Evolutionary conservation across 2,113 vertebrate species (phyloP), one percentile per base, ranked within the genome.

Genomic region (Dendrocopos noguchii): DNA sequence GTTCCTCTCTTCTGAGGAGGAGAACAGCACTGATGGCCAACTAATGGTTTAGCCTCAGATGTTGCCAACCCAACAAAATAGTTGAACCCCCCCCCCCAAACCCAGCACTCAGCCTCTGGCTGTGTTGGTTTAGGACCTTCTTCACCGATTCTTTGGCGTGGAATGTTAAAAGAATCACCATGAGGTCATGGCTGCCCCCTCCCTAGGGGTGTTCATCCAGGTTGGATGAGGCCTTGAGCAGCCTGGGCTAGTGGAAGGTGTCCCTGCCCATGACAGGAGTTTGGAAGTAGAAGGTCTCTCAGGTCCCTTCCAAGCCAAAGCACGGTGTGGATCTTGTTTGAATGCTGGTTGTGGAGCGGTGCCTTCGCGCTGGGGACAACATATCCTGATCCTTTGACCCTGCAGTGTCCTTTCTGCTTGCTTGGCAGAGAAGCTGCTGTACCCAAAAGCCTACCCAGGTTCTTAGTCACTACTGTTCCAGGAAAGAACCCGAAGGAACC

Each of bases 381-480:
- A 61, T 12, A 16, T 9, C 3, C 0, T 15, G 42, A 50, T 60
- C 50, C 46, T 22, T 50, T 22, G 63, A 59, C 18, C 55, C 53
- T 75, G 80, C 12, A 21, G 55, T 94, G 82, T 74, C 88, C 68
- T 66, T 59, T 77, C 66, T 27, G 89, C 4, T 65, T 11, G 18
- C 61, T 24, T 18, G 31, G 72, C 84, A 47, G 46, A 46, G 70
- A 61, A 57, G 8, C 74, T 50, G 5, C 12, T 27, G 81, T 28
- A 21, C 57, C 71, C 5, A 6, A 80, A 18, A 71, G 67, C 84
- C 78, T 82, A 87, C 61, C 78, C 57, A 6, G 71, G 82, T 56
- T n/a, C 2, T 91, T 91, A 92, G 56, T 95, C 95, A 87, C 67
- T 29, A 15, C 64, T 81, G 24, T 55, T 87, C 16, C 93, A 46